A percentile compares a stretch with the other conserved stretches of the same genome.
phyloP scores from a whole-genome alignment of 2,113 vertebrate genomes.

The Saguinus midas region DNA sequence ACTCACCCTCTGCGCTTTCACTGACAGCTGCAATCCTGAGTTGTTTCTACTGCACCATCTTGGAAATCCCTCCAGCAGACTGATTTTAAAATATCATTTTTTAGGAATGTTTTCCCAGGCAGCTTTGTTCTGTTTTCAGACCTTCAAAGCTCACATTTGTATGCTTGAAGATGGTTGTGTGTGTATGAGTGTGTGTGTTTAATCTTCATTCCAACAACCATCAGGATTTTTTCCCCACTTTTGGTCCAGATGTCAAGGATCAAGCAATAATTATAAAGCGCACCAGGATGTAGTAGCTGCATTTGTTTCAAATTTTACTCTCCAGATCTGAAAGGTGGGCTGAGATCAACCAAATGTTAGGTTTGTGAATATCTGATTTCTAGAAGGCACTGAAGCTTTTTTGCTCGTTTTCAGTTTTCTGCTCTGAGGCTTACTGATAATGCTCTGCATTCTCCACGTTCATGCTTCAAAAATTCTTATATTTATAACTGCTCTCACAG shows the following conservation, averaged over 20 bases:
- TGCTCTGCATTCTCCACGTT: neutral
- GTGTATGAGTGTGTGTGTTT: neutral
- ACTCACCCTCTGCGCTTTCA: too few relatives aligned
- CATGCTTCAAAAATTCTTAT: slow-evolving; percentile 14
- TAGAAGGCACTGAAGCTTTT: neutral
- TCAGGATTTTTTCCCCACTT: neutral
- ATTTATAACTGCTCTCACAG: slow-evolving; percentile 31
- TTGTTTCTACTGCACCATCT: too few relatives aligned
- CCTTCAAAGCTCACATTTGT: neutral
- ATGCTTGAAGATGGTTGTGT: neutral
- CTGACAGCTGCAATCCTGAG: too few relatives aligned
- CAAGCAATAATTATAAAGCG: neutral
- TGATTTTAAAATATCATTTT: slow-evolving; percentile 4
- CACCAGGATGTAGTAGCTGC: neutral
- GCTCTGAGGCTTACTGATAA: neutral
- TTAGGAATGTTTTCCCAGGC: neutral
- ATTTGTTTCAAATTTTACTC: neutral
- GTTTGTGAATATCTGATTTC: slow-evolving; percentile 2
- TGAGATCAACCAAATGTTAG: neutral
- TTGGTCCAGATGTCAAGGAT: neutral
- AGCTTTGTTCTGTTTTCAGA: neutral
- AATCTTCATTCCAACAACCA: neutral
- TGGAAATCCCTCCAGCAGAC: neutral
- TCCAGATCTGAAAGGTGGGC: slow-evolving; percentile 14
- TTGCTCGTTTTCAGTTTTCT: slow-evolving; percentile 9